Percentiles rank a stretch among this genome's conserved stretches.
Conservation (phyloP, 2,797 vertebrate species). For the Pachyuromys duprasi region DNA sequence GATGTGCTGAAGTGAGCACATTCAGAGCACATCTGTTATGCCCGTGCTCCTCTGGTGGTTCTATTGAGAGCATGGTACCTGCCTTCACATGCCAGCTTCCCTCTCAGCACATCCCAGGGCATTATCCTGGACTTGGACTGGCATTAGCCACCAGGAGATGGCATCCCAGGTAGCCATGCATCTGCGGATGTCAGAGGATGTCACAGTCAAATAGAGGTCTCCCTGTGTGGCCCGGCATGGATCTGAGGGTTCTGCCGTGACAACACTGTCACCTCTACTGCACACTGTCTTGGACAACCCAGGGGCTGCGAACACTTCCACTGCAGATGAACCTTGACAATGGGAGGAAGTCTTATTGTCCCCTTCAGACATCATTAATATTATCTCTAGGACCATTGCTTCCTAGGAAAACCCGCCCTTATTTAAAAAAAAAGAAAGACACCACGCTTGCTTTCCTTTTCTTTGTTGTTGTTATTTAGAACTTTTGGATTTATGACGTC, state of each 20-base stretch:
- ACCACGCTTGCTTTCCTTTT: neutral
- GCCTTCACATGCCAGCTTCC: neutral
- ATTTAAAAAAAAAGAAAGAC: neutral
- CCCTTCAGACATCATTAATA: neutral
- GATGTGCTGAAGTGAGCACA: no score
- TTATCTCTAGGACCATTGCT: rapidly evolving
- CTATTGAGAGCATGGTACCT: rapidly evolving
- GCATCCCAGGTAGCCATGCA: rapidly evolving
- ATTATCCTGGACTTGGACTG: rapidly evolving
- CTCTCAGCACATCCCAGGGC: rapidly evolving
- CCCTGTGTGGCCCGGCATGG: rapidly evolving
- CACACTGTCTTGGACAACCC: no score
- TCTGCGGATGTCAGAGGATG: rapidly evolving
- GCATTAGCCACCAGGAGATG: rapidly evolving
- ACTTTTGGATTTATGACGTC: neutral
- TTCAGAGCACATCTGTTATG: neutral
- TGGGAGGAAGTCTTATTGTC: neutral
- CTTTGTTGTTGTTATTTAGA: neutral
- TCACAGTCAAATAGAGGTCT: no score
- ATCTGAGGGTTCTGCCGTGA: neutral
- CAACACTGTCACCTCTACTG: rapidly evolving
- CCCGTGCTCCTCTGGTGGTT: neutral
- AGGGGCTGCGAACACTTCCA: neutral
- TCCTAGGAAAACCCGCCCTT: neutral
- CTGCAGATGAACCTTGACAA: neutral